These are phyloP conservation scores for Rhodeus uyekii DNA, from an alignment of 2,797 vertebrate genomes.

Conservation along the genomic window DNA sequence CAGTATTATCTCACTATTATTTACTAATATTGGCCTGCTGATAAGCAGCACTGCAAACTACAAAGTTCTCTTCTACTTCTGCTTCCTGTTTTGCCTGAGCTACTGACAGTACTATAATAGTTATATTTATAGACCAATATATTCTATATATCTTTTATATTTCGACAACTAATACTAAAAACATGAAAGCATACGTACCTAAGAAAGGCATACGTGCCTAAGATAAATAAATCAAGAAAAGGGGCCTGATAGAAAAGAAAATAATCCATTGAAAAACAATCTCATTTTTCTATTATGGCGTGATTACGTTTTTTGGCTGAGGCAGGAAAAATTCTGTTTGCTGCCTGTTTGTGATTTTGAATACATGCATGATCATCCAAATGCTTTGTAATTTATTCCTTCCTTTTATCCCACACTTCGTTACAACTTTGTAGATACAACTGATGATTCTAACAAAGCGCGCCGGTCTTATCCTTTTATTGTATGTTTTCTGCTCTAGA, in stretches of 20 bases:
- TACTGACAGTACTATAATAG: conserved; percentile 32
- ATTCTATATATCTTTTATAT: conserved; percentile 5
- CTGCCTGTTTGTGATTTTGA: background rate
- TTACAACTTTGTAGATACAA: conserved; percentile 42
- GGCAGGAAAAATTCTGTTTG: background rate
- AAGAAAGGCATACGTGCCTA: background rate
- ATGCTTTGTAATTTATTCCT: background rate
- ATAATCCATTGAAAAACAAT: conserved; percentile 3
- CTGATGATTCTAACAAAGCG: conserved; percentile 60
- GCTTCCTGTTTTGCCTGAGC: conserved; percentile 58
- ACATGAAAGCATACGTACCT: background rate
- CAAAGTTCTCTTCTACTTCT: conserved; percentile 33
- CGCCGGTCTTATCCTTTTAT: conserved; percentile 19
- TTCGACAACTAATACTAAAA: background rate
- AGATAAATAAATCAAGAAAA: background rate
- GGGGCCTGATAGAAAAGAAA: background rate
- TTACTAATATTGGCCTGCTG: conserved; percentile 61
- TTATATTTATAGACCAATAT: conserved; percentile 17
- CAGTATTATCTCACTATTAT: conserved; percentile 54
- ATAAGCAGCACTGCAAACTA: conserved; percentile 55
- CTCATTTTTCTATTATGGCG: background rate
- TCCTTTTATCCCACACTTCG: background rate
- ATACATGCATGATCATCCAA: background rate
- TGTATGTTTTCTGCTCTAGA: conserved; percentile 58
- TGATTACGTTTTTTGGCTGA: background rate